Base-by-base conservation (phyloP, 2,113 vertebrate species). In the Lophius piscatorius region DNA sequence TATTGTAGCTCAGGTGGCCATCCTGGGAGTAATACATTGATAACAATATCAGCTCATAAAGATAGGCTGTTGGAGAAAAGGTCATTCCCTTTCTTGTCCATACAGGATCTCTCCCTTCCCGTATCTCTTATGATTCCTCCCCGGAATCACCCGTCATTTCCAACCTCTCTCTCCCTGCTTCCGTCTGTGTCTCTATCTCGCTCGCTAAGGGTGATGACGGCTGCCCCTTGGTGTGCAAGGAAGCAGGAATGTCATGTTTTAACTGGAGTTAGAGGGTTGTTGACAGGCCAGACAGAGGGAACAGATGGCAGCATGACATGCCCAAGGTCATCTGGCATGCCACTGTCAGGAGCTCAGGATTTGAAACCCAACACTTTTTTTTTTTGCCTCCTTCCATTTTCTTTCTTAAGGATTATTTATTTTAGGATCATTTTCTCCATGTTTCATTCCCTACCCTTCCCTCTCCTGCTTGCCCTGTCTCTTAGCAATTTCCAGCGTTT, bases 271-370 rank as follows among this genome's bases (percentile, higher is more conserved):
- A 66, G 86, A 91, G 89, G 89, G 89, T 82, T 78, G 82, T 71
- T 90, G 88, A 91, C 90, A 89, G 89, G 82, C 71, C 80, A 88
- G 87, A 89, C 83, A 84, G 88, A 88, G 79, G 75, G 84, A 89
- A 90, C 91, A 93, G 90, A 93, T 92, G 91, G 90, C 88, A 83
- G 78, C 44, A 31, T 85, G 86, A 91, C 89, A 83, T 79, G 86
- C 88, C 87, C 91, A 92, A 92, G 91, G 91, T 92, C 91, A 91
- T 90, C 83, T 89, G 88, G 87, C 85, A 65, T 70, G 62, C 80
- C 75, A 68, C 77, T 84, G 85, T 88, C 70, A 70, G 60, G 70
- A 86, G 80, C 63, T 11, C 84, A 84, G 81, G 76, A 83, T 89
- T 87, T 89, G 84, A 90, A 91, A 92, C 80, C 83, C 72, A 81